These are phyloP conservation scores for Telmatherina bonti DNA, from an alignment of 2,797 vertebrate species.

Conservation along the genomic window DNA sequence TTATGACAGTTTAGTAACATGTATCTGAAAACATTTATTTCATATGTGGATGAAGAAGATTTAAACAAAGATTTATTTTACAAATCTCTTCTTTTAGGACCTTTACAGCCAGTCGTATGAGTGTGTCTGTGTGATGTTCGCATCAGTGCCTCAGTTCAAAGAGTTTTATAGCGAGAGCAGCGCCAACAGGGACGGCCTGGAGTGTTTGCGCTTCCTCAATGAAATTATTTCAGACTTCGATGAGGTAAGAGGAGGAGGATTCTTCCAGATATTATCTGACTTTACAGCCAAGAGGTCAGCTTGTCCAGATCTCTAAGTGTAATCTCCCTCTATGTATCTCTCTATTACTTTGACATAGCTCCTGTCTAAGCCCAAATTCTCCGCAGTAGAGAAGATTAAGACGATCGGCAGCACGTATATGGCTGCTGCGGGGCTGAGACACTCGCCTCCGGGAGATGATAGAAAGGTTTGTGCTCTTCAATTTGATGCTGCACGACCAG, in stretches of 20 bases:
- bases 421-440: slow-evolving; percentile 89
- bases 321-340: background rate
- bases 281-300: background rate
- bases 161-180: slow-evolving; percentile 91
- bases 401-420: slow-evolving; percentile 94
- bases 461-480: slow-evolving; percentile 76
- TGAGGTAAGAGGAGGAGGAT: slow-evolving; percentile 79
- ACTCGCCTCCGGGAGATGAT: slow-evolving; percentile 74
- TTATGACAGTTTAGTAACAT: too few species aligned
- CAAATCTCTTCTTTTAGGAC: slow-evolving; percentile 80
- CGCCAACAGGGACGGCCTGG: slow-evolving; percentile 87
- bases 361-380: slow-evolving; percentile 89
- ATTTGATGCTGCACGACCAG: background rate
- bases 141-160: slow-evolving; percentile 91
- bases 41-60: background rate
- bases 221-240: slow-evolving; percentile 94
- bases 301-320: background rate
- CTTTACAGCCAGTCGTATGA: slow-evolving; percentile 91
- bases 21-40: too few species aligned
- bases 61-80: background rate
- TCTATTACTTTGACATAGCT: slow-evolving; percentile 74
- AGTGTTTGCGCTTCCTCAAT: slow-evolving; percentile 92
- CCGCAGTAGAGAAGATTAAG: slow-evolving; percentile 92
- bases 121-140: slow-evolving; percentile 91
- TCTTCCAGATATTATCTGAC: too few species aligned